Evolutionary conservation across 2,888 invertebrate genomes (phyloP).

Genomic region (Pherbina coryleti): DNA sequence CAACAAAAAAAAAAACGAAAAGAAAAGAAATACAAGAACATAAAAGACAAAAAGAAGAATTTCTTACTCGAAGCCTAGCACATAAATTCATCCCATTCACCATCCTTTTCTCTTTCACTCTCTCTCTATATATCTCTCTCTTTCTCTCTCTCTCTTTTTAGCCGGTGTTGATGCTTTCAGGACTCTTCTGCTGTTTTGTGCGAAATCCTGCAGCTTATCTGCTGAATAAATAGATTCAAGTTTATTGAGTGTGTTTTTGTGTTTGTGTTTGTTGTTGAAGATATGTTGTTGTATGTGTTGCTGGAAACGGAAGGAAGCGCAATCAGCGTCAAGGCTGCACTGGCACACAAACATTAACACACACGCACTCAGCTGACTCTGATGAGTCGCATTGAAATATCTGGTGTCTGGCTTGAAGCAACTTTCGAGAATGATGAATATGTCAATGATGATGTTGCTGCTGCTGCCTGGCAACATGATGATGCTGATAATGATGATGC

Average conservation of each 20-base stretch:
- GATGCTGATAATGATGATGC: conserved; percentile 21
- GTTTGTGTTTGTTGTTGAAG: conserved; percentile 4
- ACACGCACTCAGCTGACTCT: neutral
- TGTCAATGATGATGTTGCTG: neutral
- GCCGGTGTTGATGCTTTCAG: neutral
- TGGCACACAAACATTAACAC: conserved; percentile 9
- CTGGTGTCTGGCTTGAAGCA: too few species aligned
- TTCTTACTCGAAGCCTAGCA: neutral
- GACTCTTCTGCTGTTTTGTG: conserved; percentile 1
- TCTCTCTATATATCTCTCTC: too few species aligned
- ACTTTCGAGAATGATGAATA: neutral
- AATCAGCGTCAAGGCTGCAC: conserved; percentile 7
- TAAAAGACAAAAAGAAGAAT: neutral
- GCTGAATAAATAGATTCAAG: conserved; percentile 3
- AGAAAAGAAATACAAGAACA: neutral
- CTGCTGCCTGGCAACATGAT: neutral
- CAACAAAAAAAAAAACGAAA: conserved; percentile 12
- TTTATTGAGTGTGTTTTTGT: conserved; percentile 9
- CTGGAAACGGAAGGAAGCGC: conserved; percentile 16
- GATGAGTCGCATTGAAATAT: neutral
- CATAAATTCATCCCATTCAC: too few species aligned
- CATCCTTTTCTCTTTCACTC: too few species aligned
- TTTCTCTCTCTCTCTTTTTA: neutral
- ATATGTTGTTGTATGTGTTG: neutral
- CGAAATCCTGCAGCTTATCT: conserved; percentile 14